Base-by-base conservation (phyloP, 2,797 vertebrate genomes). In the Melanitta fusca region DNA sequence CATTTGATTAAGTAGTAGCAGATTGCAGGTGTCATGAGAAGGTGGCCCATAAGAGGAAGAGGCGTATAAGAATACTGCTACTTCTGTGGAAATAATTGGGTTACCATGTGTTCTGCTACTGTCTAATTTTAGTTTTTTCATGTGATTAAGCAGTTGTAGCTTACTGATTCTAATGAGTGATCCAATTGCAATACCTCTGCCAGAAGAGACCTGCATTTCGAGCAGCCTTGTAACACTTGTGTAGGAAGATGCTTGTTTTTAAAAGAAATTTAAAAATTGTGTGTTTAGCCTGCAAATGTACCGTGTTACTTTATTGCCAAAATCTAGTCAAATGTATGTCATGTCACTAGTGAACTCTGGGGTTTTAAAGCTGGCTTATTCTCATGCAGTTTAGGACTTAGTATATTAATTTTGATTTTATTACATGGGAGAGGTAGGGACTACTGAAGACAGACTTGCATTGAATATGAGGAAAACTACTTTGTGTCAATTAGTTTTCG, bases 81-180 rank as follows among this genome's bases (percentile, higher is more conserved):
- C 84, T 96, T 92, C 51, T 80, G 79, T 90, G 93, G 78, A 90
- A 95, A 73, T 94, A 91, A 88, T 92, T 94, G 85, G 78, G 74
- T 91, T 96, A 87, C 89, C 95, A 95, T 94, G 94, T 96, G 91
- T 93, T 89, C 85, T 95, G 80, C 64, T 88, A 34, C 81, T 91
- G n/a, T 69, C 84, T 92, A 21, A 54, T 77, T 88, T 18, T 73
- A 36, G 39, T 25, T 90, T 81, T 85, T 77, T 60, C 53, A 3
- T 86, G 21, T 93, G 85, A 80, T 89, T 92, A 89, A 92, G 61
- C 87, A 32, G 6, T 80, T 91, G 49, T 62, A 89, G 61, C 41
- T 89, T 85, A 72, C 79, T 74, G 69, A 74, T 95, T 90, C 88
- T 96, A 96, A 90, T 91, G 64, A 94, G 78, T 58, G 78, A 88